Conservation (phyloP, 2,113 vertebrate genomes). For the Epinephelus lanceolatus region DNA sequence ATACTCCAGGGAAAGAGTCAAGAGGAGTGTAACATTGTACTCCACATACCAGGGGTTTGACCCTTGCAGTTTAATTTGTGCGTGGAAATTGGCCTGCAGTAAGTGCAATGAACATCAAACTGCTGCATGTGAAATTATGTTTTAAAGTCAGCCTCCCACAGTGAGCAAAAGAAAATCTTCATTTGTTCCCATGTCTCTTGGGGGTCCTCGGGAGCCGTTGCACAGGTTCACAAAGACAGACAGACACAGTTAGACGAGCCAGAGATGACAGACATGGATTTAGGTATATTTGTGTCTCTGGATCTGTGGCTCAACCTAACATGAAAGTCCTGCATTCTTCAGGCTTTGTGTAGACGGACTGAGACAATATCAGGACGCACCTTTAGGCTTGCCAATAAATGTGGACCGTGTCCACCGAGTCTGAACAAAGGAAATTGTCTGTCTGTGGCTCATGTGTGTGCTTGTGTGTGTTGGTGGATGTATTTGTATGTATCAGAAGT, state of each 20-base stretch:
- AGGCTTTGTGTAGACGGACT: constrained; percentile 20
- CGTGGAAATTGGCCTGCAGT: not conserved
- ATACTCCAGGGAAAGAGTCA: not conserved
- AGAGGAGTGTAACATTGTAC: not conserved
- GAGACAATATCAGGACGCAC: constrained; percentile 12
- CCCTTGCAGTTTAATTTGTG: not conserved
- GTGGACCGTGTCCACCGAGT: not conserved
- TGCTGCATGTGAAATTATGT: not conserved
- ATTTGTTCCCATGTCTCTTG: constrained; percentile 19
- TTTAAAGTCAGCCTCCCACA: not conserved
- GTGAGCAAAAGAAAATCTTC: not conserved
- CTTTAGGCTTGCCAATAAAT: constrained; percentile 36
- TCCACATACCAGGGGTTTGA: not conserved
- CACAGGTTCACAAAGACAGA: constrained; percentile 2
- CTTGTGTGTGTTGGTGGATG: constrained; percentile 1
- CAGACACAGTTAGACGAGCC: not conserved
- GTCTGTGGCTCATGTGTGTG: constrained; percentile 34
- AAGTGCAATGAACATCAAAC: not conserved
- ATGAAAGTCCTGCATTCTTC: constrained; percentile 37
- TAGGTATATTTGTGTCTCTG: constrained; percentile 22
- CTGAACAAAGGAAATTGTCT: constrained; percentile 65
- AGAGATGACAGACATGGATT: constrained; percentile 25
- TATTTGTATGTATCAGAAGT: not conserved
- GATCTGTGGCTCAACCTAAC: constrained; percentile 19
- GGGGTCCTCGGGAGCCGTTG: constrained; percentile 5